These are phyloP conservation scores for Limenitis camilla DNA, from an alignment of 2,888 invertebrate genomes.

Conservation along the genomic window DNA sequence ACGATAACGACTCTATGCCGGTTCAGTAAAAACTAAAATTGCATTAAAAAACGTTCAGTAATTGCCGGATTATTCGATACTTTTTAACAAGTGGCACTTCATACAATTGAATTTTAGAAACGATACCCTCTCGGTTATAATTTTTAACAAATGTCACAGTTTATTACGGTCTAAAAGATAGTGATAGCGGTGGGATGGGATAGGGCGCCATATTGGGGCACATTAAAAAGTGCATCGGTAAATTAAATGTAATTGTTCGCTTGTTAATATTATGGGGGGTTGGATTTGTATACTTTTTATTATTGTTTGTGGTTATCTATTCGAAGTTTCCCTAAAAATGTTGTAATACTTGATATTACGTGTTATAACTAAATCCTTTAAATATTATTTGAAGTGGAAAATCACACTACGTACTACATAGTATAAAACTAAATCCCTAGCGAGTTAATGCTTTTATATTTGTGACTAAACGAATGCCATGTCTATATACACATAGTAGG, in stretches of 20 bases:
- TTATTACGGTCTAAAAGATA: constrained; percentile 46
- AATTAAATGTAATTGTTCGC: constrained; percentile 75
- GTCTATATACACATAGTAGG: too few species aligned
- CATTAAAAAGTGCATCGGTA: constrained; percentile 69
- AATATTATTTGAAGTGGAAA: too few species aligned
- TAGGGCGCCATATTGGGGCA: constrained; percentile 55
- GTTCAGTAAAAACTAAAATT: constrained; percentile 15
- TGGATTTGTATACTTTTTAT: constrained; percentile 25
- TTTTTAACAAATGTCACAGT: constrained; percentile 73
- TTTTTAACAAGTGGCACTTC: constrained; percentile 56
- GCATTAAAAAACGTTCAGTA: constrained; percentile 9
- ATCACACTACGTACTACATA: too few species aligned
- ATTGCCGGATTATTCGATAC: constrained; percentile 26
- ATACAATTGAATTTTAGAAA: constrained; percentile 63
- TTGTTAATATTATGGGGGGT: constrained; percentile 58
- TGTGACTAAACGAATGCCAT: too few species aligned
- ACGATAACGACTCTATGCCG: constrained; percentile 16
- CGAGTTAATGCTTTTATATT: too few species aligned
- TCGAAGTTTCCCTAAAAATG: neutral
- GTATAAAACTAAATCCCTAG: too few species aligned
- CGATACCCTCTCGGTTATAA: constrained; percentile 63
- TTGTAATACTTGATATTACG: too few species aligned
- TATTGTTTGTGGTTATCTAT: constrained; percentile 1
- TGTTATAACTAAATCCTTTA: too few species aligned
- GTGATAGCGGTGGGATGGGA: constrained; percentile 31